Percentiles rank a stretch among this genome's conserved stretches.
These are phyloP conservation scores for Notolepis coatsorum DNA, from an alignment of 2,797 vertebrate species.

Conservation along the genomic window DNA sequence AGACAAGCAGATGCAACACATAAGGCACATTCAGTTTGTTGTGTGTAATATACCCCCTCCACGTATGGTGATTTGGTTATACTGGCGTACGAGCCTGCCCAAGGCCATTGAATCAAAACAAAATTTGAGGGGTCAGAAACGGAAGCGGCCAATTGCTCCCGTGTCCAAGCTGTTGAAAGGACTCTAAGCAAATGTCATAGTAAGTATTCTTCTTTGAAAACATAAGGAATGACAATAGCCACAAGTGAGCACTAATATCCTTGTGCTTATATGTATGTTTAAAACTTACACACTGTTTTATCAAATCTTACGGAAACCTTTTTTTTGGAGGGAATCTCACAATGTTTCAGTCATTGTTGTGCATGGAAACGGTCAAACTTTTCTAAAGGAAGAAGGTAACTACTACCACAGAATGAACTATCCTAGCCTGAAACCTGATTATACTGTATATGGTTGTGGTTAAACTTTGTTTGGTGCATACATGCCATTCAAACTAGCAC, in stretches of 20 bases:
- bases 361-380: conserved; percentile 45
- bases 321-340: conserved; percentile 19
- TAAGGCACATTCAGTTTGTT: conserved; percentile 96
- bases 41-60: conserved; percentile 93
- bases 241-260: conserved; percentile 52
- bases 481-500: conserved; percentile 9
- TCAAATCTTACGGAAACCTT: background rate
- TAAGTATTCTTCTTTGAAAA: conserved; percentile 94
- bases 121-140: conserved; percentile 90
- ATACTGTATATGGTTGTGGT: background rate
- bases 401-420: conserved; percentile 23
- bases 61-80: conserved; percentile 95
- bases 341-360: conserved; percentile 25
- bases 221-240: conserved; percentile 65
- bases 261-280: conserved; percentile 46
- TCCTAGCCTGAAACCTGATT: background rate
- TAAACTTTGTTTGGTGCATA: conserved; percentile 13
- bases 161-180: conserved; percentile 96
- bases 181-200: conserved; percentile 94
- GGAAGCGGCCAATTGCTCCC: conserved; percentile 92
- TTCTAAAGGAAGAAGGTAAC: conserved; percentile 39
- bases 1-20: conserved; percentile 82
- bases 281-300: background rate
- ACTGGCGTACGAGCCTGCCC: conserved; percentile 95
- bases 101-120: conserved; percentile 93